phyloP scores from a whole-genome alignment of 30 jellyfish, hydroid and myxozoan species.

The Nemopilema nomurai region DNA sequence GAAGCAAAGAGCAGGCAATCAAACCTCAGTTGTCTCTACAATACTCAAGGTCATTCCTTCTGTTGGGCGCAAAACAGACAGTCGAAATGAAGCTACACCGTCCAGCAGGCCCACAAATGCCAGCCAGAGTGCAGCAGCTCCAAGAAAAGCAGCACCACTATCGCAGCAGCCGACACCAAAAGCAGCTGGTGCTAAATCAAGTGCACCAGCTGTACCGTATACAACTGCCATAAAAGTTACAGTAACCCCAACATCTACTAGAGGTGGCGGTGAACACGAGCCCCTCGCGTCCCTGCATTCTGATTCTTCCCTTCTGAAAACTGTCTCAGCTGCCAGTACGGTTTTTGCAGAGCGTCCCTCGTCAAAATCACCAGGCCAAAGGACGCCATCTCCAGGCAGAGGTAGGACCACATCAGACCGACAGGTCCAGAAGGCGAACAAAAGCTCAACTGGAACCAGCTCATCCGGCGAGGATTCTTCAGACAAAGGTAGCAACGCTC shows the following conservation, averaged over 20 bases:
- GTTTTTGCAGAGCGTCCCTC: background rate
- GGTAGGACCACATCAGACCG: slow-evolving; percentile 2
- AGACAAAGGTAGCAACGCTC: slow-evolving; percentile 34
- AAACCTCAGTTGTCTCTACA: slow-evolving; percentile 53
- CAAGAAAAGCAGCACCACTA: background rate
- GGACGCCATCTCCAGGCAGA: background rate
- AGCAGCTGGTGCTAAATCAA: background rate
- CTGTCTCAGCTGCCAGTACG: background rate
- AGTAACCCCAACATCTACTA: background rate
- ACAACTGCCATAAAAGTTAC: slow-evolving; percentile 17
- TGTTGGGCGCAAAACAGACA: slow-evolving; percentile 26
- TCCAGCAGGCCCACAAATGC: background rate
- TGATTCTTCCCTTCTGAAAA: slow-evolving; percentile 9
- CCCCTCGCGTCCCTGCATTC: background rate
- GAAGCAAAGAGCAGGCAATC: slow-evolving; percentile 12
- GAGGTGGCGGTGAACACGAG: background rate
- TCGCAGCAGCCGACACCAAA: background rate
- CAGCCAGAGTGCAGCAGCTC: background rate
- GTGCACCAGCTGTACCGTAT: slow-evolving; percentile 12
- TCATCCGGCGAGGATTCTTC: slow-evolving; percentile 7
- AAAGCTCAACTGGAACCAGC: background rate
- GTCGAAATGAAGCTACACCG: background rate
- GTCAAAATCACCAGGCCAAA: slow-evolving; percentile 1
- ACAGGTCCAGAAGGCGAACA: background rate
- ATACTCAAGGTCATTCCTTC: slow-evolving; percentile 46